A percentile compares a stretch with the other conserved stretches of the same genome.
Evolutionary conservation across 1,140 invertebrate genomes (phyloP).

Genomic region (Pantala flavescens): DNA sequence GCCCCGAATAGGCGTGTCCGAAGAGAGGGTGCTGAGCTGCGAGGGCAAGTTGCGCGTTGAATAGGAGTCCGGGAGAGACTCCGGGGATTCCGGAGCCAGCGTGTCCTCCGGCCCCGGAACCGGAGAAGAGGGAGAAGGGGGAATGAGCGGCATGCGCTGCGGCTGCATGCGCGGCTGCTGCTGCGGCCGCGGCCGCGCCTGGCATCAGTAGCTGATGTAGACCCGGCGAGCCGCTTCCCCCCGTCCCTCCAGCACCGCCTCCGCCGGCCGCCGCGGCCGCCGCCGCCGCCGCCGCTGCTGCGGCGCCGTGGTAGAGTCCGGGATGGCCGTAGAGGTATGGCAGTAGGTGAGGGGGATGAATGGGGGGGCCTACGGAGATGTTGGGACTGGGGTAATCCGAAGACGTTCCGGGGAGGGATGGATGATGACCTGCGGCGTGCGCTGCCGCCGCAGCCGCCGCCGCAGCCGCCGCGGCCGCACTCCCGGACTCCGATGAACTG

Average conservation of each 20-base stretch:
- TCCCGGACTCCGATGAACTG: conserved; percentile 25
- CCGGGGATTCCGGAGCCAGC: conserved; percentile 24
- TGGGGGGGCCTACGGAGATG: conserved; percentile 75
- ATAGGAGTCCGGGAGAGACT: conserved; percentile 62
- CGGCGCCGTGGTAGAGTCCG: conserved; percentile 58
- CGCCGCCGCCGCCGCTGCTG: conserved; percentile 29
- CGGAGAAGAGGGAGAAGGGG: conserved; percentile 25
- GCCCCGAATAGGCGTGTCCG: conserved; percentile 45
- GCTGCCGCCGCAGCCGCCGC: conserved; percentile 38
- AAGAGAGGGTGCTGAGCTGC: conserved; percentile 70
- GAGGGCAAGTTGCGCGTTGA: conserved; percentile 69
- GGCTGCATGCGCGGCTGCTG: conserved; percentile 42
- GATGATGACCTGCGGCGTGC: conserved; percentile 23
- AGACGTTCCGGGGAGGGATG: conserved; percentile 26
- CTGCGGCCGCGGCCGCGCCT: conserved; percentile 22
- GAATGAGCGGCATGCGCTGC: conserved; percentile 40
- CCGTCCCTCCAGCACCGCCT: neutral
- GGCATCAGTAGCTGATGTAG: conserved; percentile 54
- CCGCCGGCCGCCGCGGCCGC: neutral
- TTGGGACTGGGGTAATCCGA: conserved; percentile 66
- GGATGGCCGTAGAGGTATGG: conserved; percentile 84
- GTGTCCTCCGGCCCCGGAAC: neutral
- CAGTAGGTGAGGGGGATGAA: conserved; percentile 68
- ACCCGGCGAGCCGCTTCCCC: conserved; percentile 20
- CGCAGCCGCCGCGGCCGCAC: conserved; percentile 32